Evolutionary conservation across 2,888 invertebrate species (phyloP).

Genomic region (Temnothorax rugatulus): DNA sequence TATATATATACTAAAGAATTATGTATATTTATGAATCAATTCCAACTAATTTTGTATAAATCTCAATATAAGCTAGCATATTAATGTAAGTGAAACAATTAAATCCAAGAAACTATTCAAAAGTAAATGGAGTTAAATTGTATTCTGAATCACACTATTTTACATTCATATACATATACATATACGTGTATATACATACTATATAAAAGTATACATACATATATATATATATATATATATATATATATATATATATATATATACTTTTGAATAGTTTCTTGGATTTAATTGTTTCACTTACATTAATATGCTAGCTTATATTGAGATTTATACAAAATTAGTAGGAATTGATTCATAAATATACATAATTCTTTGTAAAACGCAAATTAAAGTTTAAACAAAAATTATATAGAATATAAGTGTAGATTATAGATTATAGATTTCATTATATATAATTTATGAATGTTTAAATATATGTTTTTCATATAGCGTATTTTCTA

Average conservation of each 20-base stretch:
- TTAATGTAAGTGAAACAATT: not conserved
- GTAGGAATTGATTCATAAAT: not conserved
- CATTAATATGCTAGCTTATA: not conserved
- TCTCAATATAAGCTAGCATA: not conserved
- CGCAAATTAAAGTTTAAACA: not conserved
- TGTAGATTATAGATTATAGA: not conserved
- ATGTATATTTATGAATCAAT: not conserved
- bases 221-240: not conserved
- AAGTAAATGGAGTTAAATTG: too few species aligned
- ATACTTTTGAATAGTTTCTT: not conserved
- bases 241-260: too few species aligned
- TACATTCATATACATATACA: too few species aligned
- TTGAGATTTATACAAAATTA: constrained; percentile 3
- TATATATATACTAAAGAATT: too few species aligned
- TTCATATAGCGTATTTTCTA: not conserved
- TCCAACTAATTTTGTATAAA: not conserved
- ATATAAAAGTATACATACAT: too few species aligned
- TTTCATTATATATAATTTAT: constrained; percentile 9
- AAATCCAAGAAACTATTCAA: not conserved
- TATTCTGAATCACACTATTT: too few species aligned
- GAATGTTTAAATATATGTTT: not conserved
- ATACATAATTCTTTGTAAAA: not conserved
- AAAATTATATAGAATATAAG: not conserved
- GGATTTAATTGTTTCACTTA: not conserved
- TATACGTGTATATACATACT: too few species aligned